Evolutionary conservation across 2,113 vertebrate genomes (phyloP), one percentile per base, ranked within the genome.

Genomic region (Conger conger): DNA sequence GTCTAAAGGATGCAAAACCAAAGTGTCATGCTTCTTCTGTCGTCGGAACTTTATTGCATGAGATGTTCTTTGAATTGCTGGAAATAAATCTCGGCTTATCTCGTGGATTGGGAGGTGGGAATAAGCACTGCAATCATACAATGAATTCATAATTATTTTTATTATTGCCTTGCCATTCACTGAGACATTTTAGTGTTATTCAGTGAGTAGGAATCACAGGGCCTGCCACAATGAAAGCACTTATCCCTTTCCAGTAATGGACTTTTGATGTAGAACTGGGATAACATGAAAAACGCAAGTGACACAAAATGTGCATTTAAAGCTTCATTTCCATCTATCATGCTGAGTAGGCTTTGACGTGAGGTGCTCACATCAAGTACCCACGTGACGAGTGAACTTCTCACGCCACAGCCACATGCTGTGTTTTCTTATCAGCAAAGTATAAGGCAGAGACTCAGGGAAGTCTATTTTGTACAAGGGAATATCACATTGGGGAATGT

Each of bases 281-380:
- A 73, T 73, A 73, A 73, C 68, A 73, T 33, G 68, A 13, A 33
- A 73, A 73, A 73, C 9, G 68, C 68, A 73, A 73, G 68, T 73
- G 68, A 40, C 77, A 79, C 38, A 79, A 79, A 79, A 79, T 79
- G 38, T 79, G 77, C 77, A 79, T 79, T 79, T 79, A 79, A 79
- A 40, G 36, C 35, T 79, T 79, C 4, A 33, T 73, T 73, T 73
- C 68, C 68, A 33, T 73, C 68, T 73, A 27, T 73, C 68, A 73
- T 33, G 68, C 30, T 33, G 68, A 73, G 68, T 13, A 73, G 68
- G 68, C 68, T 73, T 5, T 73, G 60, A 68, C 27, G 60, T 68
- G 60, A 68, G 27, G 60, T 1, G 27, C 27, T 68, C 6, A 20
- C 20, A 68, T 68, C 60, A 3, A n/a, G 23, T 27, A 68, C 3